Conservation (phyloP, 1,140 invertebrate species). For the Acromyrmex charruanus region DNA sequence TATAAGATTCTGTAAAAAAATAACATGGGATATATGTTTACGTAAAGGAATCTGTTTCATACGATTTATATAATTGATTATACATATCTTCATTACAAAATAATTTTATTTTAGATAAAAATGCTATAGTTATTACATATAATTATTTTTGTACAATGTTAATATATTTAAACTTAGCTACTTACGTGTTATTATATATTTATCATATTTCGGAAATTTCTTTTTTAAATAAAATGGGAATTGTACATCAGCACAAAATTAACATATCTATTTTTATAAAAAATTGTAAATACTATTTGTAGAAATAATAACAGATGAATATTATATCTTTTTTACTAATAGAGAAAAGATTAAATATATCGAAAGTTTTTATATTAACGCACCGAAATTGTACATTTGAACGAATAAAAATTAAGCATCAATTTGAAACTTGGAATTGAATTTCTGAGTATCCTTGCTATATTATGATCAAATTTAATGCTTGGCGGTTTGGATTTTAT, state of each 20-base stretch:
- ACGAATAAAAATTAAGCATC: not conserved
- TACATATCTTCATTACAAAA: conserved; percentile 39
- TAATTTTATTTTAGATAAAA: conserved; percentile 48
- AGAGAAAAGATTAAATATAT: not conserved
- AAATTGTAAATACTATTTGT: conserved; percentile 13
- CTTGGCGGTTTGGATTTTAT: not conserved
- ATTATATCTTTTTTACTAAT: not conserved
- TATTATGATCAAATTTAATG: not conserved
- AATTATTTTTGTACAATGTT: conserved; percentile 36
- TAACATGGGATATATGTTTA: conserved; percentile 5
- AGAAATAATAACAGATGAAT: not conserved
- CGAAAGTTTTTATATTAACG: not conserved
- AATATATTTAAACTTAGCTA: not conserved
- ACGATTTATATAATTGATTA: not conserved
- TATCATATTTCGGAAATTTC: not conserved
- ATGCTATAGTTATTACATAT: conserved; percentile 11
- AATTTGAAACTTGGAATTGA: not conserved
- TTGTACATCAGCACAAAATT: conserved; percentile 1
- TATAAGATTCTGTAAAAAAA: not conserved
- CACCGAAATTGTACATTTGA: not conserved
- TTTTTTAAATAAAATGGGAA: not conserved
- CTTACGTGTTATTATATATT: not conserved
- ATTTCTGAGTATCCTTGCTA: not conserved
- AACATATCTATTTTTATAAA: not conserved
- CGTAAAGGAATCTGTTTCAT: not conserved